Base-by-base conservation (phyloP, 2,888 invertebrate species). In the Mimumesa dahlbomi region DNA sequence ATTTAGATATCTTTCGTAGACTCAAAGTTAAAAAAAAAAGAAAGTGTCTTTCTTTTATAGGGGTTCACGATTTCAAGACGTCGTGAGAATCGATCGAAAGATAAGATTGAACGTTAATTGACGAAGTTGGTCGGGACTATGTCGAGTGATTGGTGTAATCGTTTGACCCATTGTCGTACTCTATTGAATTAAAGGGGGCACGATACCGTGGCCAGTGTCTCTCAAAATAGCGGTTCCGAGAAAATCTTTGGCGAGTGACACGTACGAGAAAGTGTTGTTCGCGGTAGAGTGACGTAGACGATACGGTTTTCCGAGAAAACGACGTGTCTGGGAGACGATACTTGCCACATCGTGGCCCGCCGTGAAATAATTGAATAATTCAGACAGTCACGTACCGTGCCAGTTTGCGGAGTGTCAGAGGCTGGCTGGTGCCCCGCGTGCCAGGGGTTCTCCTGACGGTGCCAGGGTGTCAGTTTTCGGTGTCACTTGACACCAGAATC, bases 91-190 rank as follows among this genome's bases (percentile, higher is more conserved):
- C 71, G 72, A 79, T 72, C 61, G 59, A 69, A 69, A 64, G 42
- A 57, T 43, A 22, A 59, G 67, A 79, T 79, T 64, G 68, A 62
- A 36, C 65, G 45, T 68, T 79, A 79, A 77, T 77, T 72, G 76
- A 46, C 45, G 34, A 38, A 3, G 25, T 31, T 54, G 54, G 18
- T 25, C 38, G 14, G 52, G 19, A 19, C 31, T 18, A 21, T 42
- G 38, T 38, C 21, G 34, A 19, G 52, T 74, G 80, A 84, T 86
- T 79, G 82, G 77, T 73, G 77, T 84, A 84, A 85, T 86, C 82
- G 82, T 75, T n/a, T 83, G 82, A 80, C 79, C 83, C 84, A 83
- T 83, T 85, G 83, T 85, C 79, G 71, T 75, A 75, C 77, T 81
- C 75, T 77, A 84, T 86, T 82, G 77, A 77, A 86, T 86, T 82